Base-by-base conservation (phyloP, 2,113 vertebrate genomes). In the Passer montanus region DNA sequence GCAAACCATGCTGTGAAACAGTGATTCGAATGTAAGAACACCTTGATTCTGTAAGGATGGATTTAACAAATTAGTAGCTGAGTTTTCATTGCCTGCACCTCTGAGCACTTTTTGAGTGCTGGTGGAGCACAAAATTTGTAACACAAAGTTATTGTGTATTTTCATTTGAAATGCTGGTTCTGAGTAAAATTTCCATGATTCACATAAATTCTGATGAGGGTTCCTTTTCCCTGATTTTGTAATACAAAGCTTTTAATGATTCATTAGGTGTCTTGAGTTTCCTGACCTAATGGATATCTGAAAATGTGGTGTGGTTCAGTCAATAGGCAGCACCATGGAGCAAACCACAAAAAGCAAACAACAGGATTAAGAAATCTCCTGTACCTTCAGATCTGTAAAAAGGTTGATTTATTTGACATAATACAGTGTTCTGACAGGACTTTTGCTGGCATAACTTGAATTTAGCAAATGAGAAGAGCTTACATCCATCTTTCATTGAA, bases 31-130 rank as follows among this genome's bases (percentile, higher is more conserved):
- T 46, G 10, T 13, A 49, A 46, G 22, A 79, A 79, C 66, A 18
- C 17, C 8, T 47, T 39, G 5, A 60, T 43, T 92, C 15, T 3
- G 1, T 23, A 52, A 68, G 26, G 18, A 75, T 16, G 69, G 31
- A 11, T 89, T 46, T 58, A 35, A 15, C 23, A 44, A 35, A 33
- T 9, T 41, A 27, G 35, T 17, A 84, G 55, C 10, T 4, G 5
- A 56, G 11, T 19, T 49, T 64, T 26, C 23, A 11, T 8, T 2
- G 3, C 9, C 39, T 55, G 8, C 3, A 1, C 1, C 1, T 52
- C 26, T 60, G 13, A 53, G 33, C n/a, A n/a, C 6, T 39, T 59
- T 41, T 28, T 70, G 30, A 74, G 27, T 15, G 30, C 10, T 35
- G 21, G 7, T 66, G 14, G 35, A 91, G 5, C 5, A 22, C 39